phyloP scores from a whole-genome alignment of 2,888 invertebrate species.

The Aleiodes testaceus region DNA sequence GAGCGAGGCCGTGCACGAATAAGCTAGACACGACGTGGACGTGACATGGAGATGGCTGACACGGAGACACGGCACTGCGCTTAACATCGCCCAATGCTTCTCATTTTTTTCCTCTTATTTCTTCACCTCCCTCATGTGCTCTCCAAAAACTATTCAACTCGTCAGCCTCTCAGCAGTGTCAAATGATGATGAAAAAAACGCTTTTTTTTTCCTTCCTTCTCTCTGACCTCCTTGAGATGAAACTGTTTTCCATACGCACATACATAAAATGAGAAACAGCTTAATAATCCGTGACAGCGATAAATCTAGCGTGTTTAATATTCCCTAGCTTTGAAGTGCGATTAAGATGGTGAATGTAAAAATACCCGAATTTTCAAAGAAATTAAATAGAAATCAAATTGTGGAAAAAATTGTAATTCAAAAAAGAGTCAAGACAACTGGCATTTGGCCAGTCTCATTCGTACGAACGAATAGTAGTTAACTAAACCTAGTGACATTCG shows the following conservation, averaged over 20 bases:
- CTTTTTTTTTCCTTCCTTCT: background rate
- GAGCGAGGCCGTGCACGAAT: conserved; percentile 51
- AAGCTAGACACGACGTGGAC: conserved; percentile 58
- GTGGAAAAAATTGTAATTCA: background rate
- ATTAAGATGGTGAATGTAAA: background rate
- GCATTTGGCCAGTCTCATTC: conserved; percentile 59
- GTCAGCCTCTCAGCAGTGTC: conserved; percentile 33
- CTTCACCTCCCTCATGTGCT: conserved; percentile 13
- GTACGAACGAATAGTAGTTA: conserved; percentile 46
- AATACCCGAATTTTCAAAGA: background rate
- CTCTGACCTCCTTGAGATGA: conserved; percentile 15
- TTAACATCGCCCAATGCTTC: conserved; percentile 56
- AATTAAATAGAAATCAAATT: conserved; percentile 1
- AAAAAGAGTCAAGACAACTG: conserved; percentile 54
- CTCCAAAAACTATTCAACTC: conserved; percentile 20
- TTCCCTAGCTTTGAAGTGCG: conserved; percentile 17
- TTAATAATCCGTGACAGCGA: conserved; percentile 27
- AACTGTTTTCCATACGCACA: conserved; percentile 13
- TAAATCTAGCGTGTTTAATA: conserved; percentile 29
- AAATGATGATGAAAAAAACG: background rate
- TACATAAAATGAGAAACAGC: background rate
- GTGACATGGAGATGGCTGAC: conserved; percentile 66
- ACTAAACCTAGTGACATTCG: conserved; percentile 47
- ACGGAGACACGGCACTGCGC: conserved; percentile 67
- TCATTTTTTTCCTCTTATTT: conserved; percentile 48